phyloP scores from a whole-genome alignment of 2,113 vertebrate genomes.

The Jaculus jaculus region DNA sequence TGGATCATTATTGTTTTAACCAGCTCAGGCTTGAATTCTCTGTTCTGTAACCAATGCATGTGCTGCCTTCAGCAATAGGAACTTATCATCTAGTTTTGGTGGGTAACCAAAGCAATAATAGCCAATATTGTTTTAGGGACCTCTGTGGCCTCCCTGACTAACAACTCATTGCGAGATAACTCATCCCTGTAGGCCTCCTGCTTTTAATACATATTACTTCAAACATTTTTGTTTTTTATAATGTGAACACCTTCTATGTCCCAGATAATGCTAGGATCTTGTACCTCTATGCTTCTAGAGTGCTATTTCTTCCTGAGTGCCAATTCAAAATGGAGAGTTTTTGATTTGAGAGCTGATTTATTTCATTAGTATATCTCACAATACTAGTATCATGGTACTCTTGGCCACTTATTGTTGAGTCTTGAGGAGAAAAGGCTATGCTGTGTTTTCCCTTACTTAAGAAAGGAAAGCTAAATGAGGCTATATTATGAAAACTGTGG shows the following conservation, averaged over 20 bases:
- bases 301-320: not conserved
- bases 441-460: constrained; percentile 6
- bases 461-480: constrained; percentile 48
- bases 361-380: constrained; percentile 28
- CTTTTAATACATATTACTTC: not conserved
- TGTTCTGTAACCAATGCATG: too few species aligned
- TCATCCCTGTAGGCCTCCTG: not conserved
- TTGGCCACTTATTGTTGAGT: constrained; percentile 11
- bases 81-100: too few species aligned
- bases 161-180: too few species aligned
- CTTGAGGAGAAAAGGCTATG: not conserved
- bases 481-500: constrained; percentile 29
- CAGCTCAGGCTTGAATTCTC: too few species aligned
- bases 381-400: not conserved
- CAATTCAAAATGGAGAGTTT: constrained; percentile 47
- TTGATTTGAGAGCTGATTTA: constrained; percentile 8
- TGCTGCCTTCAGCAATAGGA: too few species aligned
- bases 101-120: too few species aligned
- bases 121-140: too few species aligned
- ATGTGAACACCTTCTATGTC: constrained; percentile 6
- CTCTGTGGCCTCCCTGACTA: too few species aligned
- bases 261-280: not conserved
- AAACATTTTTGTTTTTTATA: constrained; percentile 36
- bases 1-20: not conserved
- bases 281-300: not conserved